Percentiles rank a stretch among this genome's conserved stretches.
phyloP scores from a whole-genome alignment of 2,797 vertebrate species.

The Peromyscus aztecus region DNA sequence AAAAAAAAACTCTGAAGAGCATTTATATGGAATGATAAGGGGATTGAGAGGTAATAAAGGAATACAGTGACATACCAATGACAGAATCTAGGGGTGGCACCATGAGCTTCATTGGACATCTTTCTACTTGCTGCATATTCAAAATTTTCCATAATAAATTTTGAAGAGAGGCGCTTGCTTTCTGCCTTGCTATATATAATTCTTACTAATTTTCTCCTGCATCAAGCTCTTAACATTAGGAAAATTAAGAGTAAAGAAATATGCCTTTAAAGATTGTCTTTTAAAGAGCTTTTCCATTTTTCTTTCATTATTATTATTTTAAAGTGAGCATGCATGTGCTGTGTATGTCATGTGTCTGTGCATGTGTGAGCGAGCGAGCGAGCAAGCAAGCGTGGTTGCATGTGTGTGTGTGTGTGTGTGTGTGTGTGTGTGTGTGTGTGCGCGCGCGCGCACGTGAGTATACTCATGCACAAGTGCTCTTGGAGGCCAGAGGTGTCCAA shows the following conservation, averaged over 20 bases:
- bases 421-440: not conserved
- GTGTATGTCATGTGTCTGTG: not conserved
- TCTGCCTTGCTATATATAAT: not conserved
- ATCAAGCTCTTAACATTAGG: constrained; percentile 50
- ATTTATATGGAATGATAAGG: not conserved
- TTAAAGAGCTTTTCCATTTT: constrained; percentile 35
- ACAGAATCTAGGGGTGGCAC: constrained; percentile 40
- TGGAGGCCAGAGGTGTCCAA: not conserved
- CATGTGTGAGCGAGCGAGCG: not conserved
- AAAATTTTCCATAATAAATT: constrained; percentile 61
- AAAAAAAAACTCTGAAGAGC: not conserved
- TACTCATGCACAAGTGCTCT: not conserved
- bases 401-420: no score
- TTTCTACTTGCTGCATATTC: constrained; percentile 28
- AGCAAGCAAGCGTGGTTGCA: no score
- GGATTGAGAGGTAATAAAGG: not conserved
- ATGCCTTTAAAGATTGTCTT: not conserved
- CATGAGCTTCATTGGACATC: constrained; percentile 2
- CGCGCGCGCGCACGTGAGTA: accelerated
- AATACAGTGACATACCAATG: not conserved
- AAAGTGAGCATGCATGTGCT: not conserved
- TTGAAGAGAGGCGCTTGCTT: not conserved
- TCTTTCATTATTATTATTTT: not conserved
- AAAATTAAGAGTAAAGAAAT: not conserved
- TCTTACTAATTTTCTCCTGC: constrained; percentile 39